phyloP scores from a whole-genome alignment of 2,113 vertebrate species.

The Odocoileus virginianus region DNA sequence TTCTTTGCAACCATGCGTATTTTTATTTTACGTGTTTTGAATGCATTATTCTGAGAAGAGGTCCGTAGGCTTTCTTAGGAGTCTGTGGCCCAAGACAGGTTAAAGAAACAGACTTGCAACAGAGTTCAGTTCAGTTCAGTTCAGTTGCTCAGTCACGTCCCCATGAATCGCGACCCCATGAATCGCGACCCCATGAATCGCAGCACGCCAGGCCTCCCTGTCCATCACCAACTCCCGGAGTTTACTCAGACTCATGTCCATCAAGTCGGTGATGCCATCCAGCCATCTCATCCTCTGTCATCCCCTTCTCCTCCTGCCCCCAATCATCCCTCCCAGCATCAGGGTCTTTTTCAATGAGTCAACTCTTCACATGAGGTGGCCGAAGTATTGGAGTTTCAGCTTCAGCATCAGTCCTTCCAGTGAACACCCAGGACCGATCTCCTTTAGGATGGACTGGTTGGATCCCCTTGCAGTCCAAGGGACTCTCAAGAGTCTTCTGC shows the following conservation, averaged over 20 bases:
- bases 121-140: accelerated
- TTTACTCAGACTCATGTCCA: accelerated
- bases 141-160: accelerated
- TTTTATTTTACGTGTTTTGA: neutral
- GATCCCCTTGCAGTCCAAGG: too few relatives aligned
- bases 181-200: accelerated
- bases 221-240: neutral
- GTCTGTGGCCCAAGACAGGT: neutral
- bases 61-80: neutral
- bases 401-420: too few relatives aligned
- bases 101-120: neutral
- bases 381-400: too few relatives aligned
- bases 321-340: neutral
- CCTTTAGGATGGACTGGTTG: too few relatives aligned
- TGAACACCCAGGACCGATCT: too few relatives aligned
- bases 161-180: neutral
- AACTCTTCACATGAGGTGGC: too few relatives aligned
- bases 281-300: neutral
- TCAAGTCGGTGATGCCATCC: neutral
- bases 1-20: neutral
- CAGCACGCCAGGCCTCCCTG: neutral
- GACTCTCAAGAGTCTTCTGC: too few relatives aligned
- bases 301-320: neutral
- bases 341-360: too few relatives aligned
- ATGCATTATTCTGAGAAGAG: neutral